phyloP scores from a whole-genome alignment of 2,113 vertebrate species.

The Ginglymostoma cirratum region DNA sequence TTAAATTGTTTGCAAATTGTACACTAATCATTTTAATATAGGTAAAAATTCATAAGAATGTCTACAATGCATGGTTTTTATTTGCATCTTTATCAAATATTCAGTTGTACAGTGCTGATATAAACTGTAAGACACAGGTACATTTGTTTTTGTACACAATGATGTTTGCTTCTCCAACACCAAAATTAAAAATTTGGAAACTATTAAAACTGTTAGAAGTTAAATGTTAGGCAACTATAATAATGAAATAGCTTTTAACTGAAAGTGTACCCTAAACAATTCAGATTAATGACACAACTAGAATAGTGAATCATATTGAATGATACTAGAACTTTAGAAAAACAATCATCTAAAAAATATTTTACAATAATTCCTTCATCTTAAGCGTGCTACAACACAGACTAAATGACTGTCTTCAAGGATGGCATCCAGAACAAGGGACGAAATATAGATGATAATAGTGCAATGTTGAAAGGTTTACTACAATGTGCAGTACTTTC shows the following conservation, averaged over 20 bases:
- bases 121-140: not conserved
- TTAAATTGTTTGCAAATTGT: not conserved
- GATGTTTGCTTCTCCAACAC: not conserved
- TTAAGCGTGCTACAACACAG: not conserved
- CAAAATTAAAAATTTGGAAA: not conserved
- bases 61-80: not conserved
- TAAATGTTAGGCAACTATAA: not conserved
- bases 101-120: not conserved
- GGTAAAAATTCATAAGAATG: not conserved
- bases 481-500: not conserved
- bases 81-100: not conserved
- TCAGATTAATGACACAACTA: not conserved
- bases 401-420: not conserved
- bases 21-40: not conserved
- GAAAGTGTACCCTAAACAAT: not conserved
- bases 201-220: not conserved
- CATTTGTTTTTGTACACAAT: not conserved
- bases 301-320: not conserved
- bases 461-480: not conserved
- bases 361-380: not conserved
- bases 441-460: not conserved
- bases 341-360: not conserved
- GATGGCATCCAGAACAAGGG: not conserved
- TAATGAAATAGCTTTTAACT: not conserved
- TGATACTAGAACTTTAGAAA: not conserved